phyloP scores from a whole-genome alignment of 1,140 invertebrate species.

The Rhagoletis pomonella region DNA sequence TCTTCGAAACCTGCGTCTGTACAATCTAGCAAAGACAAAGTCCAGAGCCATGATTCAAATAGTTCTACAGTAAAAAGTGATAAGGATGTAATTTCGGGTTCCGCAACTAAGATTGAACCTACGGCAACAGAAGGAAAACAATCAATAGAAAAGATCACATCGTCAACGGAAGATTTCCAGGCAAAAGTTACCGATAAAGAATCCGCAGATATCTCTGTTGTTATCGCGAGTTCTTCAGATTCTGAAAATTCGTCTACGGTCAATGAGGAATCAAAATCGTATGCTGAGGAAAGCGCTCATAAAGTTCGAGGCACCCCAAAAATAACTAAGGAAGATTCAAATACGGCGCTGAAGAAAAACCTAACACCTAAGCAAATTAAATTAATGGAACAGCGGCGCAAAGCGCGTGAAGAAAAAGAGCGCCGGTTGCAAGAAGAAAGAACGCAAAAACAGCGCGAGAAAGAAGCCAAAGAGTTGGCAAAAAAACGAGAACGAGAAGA shows the following conservation, averaged over 20 bases:
- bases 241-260: too few species aligned
- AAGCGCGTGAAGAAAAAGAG: constrained; percentile 73
- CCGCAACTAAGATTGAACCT: neutral
- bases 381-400: constrained; percentile 67
- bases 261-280: constrained; percentile 2
- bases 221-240: constrained; percentile 9
- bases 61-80: neutral
- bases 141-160: neutral
- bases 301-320: neutral
- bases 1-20: neutral
- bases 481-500: constrained; percentile 73
- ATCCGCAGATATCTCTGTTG: neutral
- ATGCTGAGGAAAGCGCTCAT: constrained; percentile 42
- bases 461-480: constrained; percentile 73
- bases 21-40: neutral
- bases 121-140: neutral
- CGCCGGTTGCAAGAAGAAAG: constrained; percentile 68
- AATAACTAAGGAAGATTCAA: neutral
- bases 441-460: constrained; percentile 65
- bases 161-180: neutral
- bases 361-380: constrained; percentile 68
- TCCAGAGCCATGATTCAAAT: neutral
- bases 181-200: neutral
- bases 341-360: constrained; percentile 52
- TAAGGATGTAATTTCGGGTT: neutral